Percentiles rank a stretch among this genome's conserved stretches.
Conservation (phyloP, 2,113 vertebrate genomes). For the Calyptommatus sinebrachiatus region DNA sequence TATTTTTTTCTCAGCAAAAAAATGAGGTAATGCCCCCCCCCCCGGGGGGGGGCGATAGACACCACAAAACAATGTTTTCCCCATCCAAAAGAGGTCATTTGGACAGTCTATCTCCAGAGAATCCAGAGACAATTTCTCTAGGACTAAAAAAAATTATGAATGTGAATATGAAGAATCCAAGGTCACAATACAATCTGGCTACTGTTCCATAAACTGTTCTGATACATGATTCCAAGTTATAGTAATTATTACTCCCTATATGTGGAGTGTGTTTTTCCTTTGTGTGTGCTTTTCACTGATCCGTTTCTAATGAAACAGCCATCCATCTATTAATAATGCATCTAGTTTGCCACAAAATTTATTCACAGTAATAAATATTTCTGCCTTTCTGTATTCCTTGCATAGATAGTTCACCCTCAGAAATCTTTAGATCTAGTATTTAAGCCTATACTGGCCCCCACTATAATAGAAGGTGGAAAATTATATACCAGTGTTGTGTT, state of each 20-base stretch:
- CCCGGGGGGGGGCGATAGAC: too few relatives aligned
- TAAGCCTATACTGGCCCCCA: neutral
- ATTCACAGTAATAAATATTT: neutral
- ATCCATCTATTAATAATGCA: neutral
- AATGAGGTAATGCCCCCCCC: too few relatives aligned
- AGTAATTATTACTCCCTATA: neutral
- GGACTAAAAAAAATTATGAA: neutral
- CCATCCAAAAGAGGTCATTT: too few relatives aligned
- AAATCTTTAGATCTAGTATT: neutral
- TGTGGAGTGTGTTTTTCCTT: neutral
- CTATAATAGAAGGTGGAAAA: neutral
- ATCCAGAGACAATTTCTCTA: too few relatives aligned
- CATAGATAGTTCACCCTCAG: neutral
- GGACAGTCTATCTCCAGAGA: too few relatives aligned
- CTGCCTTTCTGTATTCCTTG: neutral
- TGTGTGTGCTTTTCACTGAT: neutral
- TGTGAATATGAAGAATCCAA: neutral
- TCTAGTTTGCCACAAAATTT: neutral
- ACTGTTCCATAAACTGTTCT: neutral
- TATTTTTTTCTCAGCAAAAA: too few relatives aligned
- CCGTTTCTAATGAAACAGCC: neutral
- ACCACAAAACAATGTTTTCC: too few relatives aligned
- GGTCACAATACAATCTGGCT: neutral
- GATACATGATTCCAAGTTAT: neutral
- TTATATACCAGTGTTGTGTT: neutral